These are phyloP conservation scores for Cyprinodon tularosa DNA, from an alignment of 2,113 vertebrate species.

Conservation along the genomic window DNA sequence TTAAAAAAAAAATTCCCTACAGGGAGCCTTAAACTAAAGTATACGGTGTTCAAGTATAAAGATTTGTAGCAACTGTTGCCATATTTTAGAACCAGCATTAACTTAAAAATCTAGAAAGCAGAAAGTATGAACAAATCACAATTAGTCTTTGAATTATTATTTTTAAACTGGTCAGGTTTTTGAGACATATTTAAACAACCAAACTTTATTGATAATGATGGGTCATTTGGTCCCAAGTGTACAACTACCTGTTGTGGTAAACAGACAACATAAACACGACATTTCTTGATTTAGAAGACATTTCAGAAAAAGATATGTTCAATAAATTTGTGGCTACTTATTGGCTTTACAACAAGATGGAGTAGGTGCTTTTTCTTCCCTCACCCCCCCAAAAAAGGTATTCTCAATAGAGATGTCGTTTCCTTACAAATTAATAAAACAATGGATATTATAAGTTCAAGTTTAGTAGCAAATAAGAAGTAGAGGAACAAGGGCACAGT, in stretches of 20 bases:
- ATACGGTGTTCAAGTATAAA: not conserved
- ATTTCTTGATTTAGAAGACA: not conserved
- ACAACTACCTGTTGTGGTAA: not conserved
- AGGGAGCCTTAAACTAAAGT: no score
- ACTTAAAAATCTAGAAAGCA: no score
- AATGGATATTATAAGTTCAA: not conserved
- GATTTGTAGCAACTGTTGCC: not conserved
- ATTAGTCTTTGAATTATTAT: no score
- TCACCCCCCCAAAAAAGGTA: not conserved
- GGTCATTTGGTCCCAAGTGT: not conserved
- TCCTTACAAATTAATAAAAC: no score
- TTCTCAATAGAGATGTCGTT: not conserved
- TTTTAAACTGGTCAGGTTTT: no score
- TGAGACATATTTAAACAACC: not conserved
- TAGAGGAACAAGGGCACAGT: not conserved
- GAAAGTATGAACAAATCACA: no score
- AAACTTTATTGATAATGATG: no score
- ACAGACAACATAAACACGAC: not conserved
- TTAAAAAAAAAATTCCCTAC: no score
- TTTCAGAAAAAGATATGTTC: not conserved
- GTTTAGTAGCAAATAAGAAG: not conserved
- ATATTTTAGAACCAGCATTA: no score
- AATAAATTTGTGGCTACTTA: not conserved
- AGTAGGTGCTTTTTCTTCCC: not conserved
- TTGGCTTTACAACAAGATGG: not conserved